phyloP scores from a whole-genome alignment of 2,113 vertebrate genomes.

The Bucco capensis region DNA sequence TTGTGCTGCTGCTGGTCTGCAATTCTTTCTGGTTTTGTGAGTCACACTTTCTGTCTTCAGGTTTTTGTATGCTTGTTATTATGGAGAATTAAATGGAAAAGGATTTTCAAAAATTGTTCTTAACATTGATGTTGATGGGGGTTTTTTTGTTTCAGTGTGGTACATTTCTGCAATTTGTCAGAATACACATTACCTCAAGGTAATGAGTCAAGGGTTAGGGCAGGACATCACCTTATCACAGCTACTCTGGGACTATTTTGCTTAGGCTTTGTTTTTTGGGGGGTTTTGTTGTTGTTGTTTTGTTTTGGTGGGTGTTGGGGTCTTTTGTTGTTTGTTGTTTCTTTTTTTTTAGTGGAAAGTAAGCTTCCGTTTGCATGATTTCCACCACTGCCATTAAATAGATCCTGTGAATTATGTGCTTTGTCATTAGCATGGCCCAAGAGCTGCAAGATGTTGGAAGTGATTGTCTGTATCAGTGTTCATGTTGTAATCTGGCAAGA shows the following conservation, averaged over 20 bases:
- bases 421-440: not conserved
- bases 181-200: not conserved
- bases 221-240: not conserved
- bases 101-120: not conserved
- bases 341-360: not conserved
- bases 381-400: not conserved
- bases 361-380: not conserved
- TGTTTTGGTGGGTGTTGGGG: too few species aligned
- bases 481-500: not conserved
- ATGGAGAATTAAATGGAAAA: not conserved
- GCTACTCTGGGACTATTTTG: not conserved
- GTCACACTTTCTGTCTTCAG: not conserved
- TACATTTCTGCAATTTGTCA: not conserved
- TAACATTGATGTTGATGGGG: not conserved
- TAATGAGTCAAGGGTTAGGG: too few species aligned
- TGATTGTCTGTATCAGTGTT: not conserved
- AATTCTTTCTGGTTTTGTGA: not conserved
- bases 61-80: not conserved
- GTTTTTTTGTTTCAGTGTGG: not conserved
- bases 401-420: not conserved
- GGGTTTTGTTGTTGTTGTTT: too few species aligned
- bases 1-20: rapidly evolving
- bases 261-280: too few species aligned
- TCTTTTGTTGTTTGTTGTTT: too few species aligned
- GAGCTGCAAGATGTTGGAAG: not conserved